Conservation (phyloP, 2,113 vertebrate species). For the Condylura cristata region DNA sequence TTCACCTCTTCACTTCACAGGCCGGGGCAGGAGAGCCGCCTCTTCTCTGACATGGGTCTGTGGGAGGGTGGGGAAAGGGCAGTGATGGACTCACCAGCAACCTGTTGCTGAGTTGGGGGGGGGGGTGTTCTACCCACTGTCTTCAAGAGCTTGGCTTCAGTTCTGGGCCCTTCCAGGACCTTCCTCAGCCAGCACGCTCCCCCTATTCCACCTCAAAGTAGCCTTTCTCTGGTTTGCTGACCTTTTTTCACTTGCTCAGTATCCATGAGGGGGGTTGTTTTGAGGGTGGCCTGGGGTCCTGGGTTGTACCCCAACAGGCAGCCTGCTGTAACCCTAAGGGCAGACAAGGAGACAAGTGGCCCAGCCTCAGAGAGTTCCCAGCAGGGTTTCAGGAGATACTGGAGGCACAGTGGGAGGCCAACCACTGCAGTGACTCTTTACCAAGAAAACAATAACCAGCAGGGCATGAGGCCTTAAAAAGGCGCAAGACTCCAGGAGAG, state of each 20-base stretch:
- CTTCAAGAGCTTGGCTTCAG: not conserved
- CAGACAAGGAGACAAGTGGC: not conserved
- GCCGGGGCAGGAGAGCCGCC: not conserved
- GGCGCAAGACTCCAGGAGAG: not conserved
- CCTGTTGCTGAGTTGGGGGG: not conserved
- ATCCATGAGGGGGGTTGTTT: not conserved
- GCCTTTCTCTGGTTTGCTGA: not conserved
- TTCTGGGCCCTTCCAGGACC: not conserved
- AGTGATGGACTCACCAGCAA: too few species aligned
- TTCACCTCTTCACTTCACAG: not conserved
- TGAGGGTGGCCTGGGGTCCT: not conserved
- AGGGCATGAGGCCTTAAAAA: not conserved
- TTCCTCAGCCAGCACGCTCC: not conserved
- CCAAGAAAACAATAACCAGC: too few species aligned
- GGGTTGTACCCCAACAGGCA: not conserved
- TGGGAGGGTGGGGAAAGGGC: not conserved
- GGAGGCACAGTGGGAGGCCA: not conserved
- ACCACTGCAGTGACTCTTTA: not conserved
- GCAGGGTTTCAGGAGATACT: not conserved
- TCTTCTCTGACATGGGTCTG: not conserved
- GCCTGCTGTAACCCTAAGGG: not conserved
- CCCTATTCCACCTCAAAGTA: not conserved
- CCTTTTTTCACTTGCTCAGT: not conserved
- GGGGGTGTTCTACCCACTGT: too few species aligned
- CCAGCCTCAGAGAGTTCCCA: not conserved